These are phyloP conservation scores for Choristoneura fumiferana DNA, from an alignment of 1,140 invertebrate genomes.

Conservation along the genomic window DNA sequence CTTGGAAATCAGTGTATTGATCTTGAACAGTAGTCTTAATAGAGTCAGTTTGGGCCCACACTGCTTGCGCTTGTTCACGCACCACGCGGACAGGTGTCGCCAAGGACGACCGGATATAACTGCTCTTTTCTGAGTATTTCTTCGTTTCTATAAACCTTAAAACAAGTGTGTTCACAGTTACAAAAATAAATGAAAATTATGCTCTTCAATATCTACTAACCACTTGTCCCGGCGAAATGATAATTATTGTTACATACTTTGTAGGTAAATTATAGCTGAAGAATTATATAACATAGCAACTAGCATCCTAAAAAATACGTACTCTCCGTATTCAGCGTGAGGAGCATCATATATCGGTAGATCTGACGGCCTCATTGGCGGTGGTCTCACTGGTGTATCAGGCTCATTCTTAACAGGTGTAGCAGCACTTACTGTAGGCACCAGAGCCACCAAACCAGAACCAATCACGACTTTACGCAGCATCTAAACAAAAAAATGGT, in stretches of 20 bases:
- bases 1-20: conserved; percentile 57
- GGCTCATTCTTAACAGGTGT: conserved; percentile 48
- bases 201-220: too few relatives aligned
- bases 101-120: conserved; percentile 53
- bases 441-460: conserved; percentile 51
- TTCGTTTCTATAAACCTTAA: conserved; percentile 52
- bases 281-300: conserved; percentile 8
- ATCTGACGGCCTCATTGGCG: conserved; percentile 75
- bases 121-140: conserved; percentile 43
- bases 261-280: conserved; percentile 13
- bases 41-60: conserved; percentile 52
- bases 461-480: conserved; percentile 65
- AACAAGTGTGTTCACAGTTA: too few relatives aligned
- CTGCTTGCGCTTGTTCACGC: conserved; percentile 53
- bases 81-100: conserved; percentile 56
- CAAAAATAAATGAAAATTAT: too few relatives aligned
- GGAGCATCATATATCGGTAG: conserved; percentile 78
- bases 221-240: too few relatives aligned
- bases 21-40: conserved; percentile 51
- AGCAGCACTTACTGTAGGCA: conserved; percentile 60
- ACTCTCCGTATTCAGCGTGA: conserved; percentile 68
- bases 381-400: conserved; percentile 42
- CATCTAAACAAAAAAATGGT: conserved; percentile 50
- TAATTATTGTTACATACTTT: too few relatives aligned
- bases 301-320: conserved; percentile 31